Percentiles rank a stretch among this genome's conserved stretches.
phyloP scores from a whole-genome alignment of 2,113 vertebrate genomes.

The Tursiops truncatus region DNA sequence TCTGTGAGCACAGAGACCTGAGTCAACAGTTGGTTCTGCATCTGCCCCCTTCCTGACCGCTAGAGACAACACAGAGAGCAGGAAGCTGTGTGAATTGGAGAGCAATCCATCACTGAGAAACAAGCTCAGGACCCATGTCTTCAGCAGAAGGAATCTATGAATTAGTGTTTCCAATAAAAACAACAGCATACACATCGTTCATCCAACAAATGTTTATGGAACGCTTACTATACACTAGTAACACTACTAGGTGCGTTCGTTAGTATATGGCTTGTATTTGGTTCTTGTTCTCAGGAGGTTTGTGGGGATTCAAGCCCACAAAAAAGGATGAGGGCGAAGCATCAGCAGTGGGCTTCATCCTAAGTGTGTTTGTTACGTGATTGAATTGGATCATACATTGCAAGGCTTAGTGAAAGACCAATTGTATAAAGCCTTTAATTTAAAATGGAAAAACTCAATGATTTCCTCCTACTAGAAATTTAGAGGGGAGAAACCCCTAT shows the following conservation, averaged over 20 bases:
- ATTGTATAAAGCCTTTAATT: slow-evolving; percentile 70
- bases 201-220: background rate
- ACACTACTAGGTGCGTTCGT: too few species aligned
- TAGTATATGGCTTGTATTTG: background rate
- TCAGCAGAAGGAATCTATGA: background rate
- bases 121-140: background rate
- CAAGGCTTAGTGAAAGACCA: slow-evolving; percentile 52
- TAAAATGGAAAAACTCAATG: slow-evolving; percentile 63
- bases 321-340: background rate
- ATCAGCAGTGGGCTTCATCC: background rate
- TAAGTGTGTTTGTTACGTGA: slow-evolving; percentile 16
- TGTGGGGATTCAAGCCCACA: background rate
- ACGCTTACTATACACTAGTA: background rate
- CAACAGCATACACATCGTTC: background rate
- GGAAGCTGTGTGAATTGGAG: background rate
- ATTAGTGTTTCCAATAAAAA: background rate
- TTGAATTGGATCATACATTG: slow-evolving; percentile 57
- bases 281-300: background rate
- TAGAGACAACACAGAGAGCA: background rate
- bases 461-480: slow-evolving; percentile 68
- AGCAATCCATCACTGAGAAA: background rate
- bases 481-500: slow-evolving; percentile 45
- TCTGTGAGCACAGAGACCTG: background rate
- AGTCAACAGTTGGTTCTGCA: background rate
- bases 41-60: rapidly evolving